These are phyloP conservation scores for Adelognathus sp. DNA, from an alignment of 2,888 invertebrate genomes.

Conservation along the genomic window DNA sequence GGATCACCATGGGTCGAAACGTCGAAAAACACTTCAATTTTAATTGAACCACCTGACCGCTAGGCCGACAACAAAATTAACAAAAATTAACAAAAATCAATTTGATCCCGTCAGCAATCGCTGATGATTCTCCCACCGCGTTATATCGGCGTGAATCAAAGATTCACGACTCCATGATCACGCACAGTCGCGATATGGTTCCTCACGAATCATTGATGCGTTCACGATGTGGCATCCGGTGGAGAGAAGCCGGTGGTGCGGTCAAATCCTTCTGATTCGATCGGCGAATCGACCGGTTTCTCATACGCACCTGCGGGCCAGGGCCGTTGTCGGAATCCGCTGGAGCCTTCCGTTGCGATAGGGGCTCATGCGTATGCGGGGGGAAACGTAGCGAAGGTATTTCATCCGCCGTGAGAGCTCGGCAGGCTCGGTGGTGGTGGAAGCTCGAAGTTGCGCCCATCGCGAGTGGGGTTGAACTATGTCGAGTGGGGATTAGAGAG, in stretches of 20 bases:
- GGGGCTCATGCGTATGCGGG: background rate
- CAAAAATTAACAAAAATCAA: too few relatives aligned
- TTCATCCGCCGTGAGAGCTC: conserved; percentile 5
- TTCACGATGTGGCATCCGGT: background rate
- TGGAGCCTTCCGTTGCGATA: conserved; percentile 22
- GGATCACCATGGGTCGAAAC: too few relatives aligned
- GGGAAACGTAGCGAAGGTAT: conserved; percentile 13
- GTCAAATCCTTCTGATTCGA: conserved; percentile 34
- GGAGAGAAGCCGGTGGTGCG: background rate
- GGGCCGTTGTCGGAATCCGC: conserved; percentile 37
- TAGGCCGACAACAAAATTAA: too few relatives aligned
- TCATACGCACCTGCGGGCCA: conserved; percentile 20
- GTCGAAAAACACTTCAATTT: too few relatives aligned
- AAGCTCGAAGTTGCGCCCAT: conserved; percentile 47
- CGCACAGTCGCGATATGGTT: background rate
- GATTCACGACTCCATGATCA: background rate
- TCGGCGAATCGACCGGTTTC: conserved; percentile 49
- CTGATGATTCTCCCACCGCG: background rate
- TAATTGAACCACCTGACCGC: too few relatives aligned
- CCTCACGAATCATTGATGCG: background rate
- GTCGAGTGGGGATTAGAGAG: conserved; percentile 65
- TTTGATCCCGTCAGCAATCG: too few relatives aligned
- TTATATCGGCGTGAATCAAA: background rate
- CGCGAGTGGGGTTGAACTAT: conserved; percentile 56
- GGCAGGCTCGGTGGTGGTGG: conserved; percentile 34